Evolutionary conservation across 2,113 vertebrate genomes (phyloP).

Genomic region (Ophiodon elongatus): DNA sequence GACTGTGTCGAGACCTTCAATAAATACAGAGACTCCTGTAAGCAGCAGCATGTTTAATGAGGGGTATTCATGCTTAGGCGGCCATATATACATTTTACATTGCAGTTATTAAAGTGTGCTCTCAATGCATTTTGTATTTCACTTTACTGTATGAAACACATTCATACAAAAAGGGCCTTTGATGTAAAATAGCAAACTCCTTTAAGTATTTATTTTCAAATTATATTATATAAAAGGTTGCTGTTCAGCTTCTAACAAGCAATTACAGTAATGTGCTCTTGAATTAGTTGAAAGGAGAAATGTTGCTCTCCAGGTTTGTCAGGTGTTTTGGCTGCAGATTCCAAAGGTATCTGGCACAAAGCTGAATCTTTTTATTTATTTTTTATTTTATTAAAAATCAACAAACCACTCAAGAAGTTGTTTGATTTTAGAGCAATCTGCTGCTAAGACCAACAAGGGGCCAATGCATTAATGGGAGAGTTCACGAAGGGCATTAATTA

Average conservation of each 20-base stretch:
- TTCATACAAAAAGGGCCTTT: fast-evolving
- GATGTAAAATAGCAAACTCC: not conserved
- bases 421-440: slow-evolving; percentile 6
- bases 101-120: too few relatives aligned
- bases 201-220: not conserved
- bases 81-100: not conserved
- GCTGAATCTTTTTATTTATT: not conserved
- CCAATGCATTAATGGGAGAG: not conserved
- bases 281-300: not conserved
- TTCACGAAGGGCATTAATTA: not conserved
- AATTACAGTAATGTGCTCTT: slow-evolving; percentile 3
- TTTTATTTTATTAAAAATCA: slow-evolving; percentile 9
- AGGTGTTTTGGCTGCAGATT: not conserved
- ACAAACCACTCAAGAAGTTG: not conserved
- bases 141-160: not conserved
- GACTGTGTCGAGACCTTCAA: too few relatives aligned
- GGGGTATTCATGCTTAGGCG: not conserved
- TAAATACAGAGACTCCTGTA: not conserved
- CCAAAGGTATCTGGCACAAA: slow-evolving; percentile 14
- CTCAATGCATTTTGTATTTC: too few relatives aligned
- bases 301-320: not conserved
- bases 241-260: not conserved
- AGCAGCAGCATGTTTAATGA: too few relatives aligned
- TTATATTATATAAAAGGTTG: not conserved
- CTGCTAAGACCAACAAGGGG: not conserved